Base-by-base conservation (phyloP, 92 coral and sea anemone genomes). In the Palythoa heliodiscus region DNA sequence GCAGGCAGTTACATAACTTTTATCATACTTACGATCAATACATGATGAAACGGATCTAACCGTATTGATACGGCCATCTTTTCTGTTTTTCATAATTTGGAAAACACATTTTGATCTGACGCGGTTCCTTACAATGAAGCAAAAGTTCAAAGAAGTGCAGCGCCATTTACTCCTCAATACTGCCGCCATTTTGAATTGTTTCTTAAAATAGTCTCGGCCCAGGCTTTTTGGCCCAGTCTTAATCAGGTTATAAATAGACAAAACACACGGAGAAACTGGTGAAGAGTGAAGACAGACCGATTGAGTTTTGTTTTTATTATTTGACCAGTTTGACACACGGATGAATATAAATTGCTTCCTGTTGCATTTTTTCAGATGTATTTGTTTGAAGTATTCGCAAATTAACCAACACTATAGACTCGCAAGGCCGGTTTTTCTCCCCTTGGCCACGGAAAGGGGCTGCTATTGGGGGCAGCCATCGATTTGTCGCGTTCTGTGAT, bases 141-240 rank as follows among this genome's bases (percentile, higher is more conserved):
- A 80, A 80, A 48, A 64, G 12, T 64, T 50, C 10, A 40, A 22
- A 64, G 70, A 19, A 13, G 55, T 22, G 14, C 25, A 7, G 0
- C 43, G 83, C 72, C 71, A 78, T 22, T 17, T 39, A 23, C 63
- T n/a, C 10, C 4, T 55, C 16, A 47, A n/a, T 66, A 64, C 73
- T 47, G 84, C 84, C 73, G 84, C 84, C 84, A 80, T 80, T 64
- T 80, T 80, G 61, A 43, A 39, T 40, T 78, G 7, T 13, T n/a
- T n/a, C 29, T n/a, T 17, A 73, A 52, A 53, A 52, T 13, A 37
- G 23, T 11, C 84, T 79, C 72, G 84, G 38, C 84, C 84, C 84
- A 79, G 84, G 63, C 84, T 47, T n/a, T n/a, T n/a, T n/a, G 84
- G 38, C 84, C 84, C 84, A 79, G 84, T 64, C 84, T 47, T 40